These are phyloP conservation scores for Melipona quadrifasciata DNA, from an alignment of 1,140 invertebrate genomes.

Conservation along the genomic window DNA sequence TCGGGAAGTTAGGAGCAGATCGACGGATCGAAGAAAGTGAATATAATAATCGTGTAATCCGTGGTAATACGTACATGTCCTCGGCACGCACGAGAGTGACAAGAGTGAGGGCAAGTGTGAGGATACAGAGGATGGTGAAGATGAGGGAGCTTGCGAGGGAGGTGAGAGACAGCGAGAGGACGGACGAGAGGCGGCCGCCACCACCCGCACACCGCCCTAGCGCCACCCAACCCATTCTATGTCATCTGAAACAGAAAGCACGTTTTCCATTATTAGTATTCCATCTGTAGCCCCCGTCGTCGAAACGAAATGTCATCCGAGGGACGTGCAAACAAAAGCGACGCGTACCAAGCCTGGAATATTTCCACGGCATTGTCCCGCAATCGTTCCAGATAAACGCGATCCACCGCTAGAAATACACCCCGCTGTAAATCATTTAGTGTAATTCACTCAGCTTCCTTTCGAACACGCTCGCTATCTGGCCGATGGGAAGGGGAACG, in stretches of 20 bases:
- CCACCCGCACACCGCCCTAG: constrained; percentile 81
- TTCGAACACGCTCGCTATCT: too few species aligned
- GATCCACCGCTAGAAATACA: not conserved
- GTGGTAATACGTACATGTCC: constrained; percentile 80
- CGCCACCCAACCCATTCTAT: constrained; percentile 82
- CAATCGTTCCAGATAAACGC: not conserved
- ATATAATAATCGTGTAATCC: not conserved
- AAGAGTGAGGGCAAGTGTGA: constrained; percentile 77
- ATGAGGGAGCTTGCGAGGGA: constrained; percentile 79
- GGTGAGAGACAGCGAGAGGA: constrained; percentile 81
- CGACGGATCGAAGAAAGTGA: not conserved
- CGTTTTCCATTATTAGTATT: constrained; percentile 34
- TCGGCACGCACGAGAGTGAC: constrained; percentile 77
- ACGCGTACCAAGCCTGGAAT: not conserved
- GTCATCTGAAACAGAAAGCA: constrained; percentile 80
- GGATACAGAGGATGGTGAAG: constrained; percentile 75
- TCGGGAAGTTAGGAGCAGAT: constrained; percentile 48
- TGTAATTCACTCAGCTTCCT: not conserved
- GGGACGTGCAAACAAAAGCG: constrained; percentile 1
- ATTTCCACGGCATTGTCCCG: not conserved
- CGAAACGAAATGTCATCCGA: not conserved
- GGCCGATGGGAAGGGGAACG: too few species aligned
- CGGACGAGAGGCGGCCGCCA: constrained; percentile 79
- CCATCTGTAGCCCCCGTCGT: not conserved
- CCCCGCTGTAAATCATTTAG: not conserved